Evolutionary conservation across 2,888 invertebrate species (phyloP).

Genomic region (Mactromeris polynyma): DNA sequence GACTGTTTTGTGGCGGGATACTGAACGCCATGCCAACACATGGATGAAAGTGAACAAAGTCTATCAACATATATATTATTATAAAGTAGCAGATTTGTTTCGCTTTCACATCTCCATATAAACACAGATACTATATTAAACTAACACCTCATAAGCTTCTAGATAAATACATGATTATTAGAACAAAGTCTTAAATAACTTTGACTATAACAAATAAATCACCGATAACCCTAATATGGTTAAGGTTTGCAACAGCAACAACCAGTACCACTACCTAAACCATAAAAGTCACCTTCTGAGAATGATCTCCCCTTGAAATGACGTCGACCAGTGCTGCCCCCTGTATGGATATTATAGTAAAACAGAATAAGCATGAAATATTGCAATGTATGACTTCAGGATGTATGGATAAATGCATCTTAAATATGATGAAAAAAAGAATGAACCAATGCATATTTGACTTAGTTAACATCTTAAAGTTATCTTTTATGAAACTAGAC

Average conservation of each 20-base stretch:
- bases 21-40: too few species aligned
- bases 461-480: too few species aligned
- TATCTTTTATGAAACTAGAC: too few species aligned
- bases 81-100: too few species aligned
- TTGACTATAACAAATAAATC: not conserved
- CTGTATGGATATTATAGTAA: constrained; percentile 35
- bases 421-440: too few species aligned
- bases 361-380: not conserved
- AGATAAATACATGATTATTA: not conserved
- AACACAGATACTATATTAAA: not conserved
- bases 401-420: too few species aligned
- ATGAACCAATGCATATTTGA: too few species aligned
- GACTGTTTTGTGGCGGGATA: too few species aligned
- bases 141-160: not conserved
- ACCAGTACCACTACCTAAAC: not conserved
- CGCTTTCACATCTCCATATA: too few species aligned
- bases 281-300: constrained; percentile 57
- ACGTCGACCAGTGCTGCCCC: constrained; percentile 70
- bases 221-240: not conserved
- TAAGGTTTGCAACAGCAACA: not conserved
- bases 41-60: too few species aligned
- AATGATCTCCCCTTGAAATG: constrained; percentile 65
- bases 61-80: too few species aligned
- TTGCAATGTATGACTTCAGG: not conserved
- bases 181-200: not conserved